Conservation (phyloP, 2,797 vertebrate species). For the Mormyrops attenuatus region DNA sequence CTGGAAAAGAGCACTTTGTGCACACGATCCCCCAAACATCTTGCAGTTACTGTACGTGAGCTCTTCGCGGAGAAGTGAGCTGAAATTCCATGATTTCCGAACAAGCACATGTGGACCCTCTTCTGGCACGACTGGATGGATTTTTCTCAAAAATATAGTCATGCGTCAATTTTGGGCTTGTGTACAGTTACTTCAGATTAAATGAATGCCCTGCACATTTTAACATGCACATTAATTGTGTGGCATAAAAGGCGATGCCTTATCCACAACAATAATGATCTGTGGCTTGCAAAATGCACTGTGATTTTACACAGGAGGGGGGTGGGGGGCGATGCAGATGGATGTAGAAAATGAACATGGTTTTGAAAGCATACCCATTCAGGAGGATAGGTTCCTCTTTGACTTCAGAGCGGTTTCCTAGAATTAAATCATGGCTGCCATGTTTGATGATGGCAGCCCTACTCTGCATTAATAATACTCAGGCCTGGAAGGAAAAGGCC, state of each 20-base stretch:
- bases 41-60: neutral
- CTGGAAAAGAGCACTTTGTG: neutral
- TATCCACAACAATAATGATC: conserved; percentile 20
- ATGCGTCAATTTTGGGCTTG: conserved; percentile 66
- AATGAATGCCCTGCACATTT: conserved; percentile 66
- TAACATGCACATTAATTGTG: neutral
- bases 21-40: neutral
- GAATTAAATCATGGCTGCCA: neutral
- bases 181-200: conserved; percentile 69
- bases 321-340: conserved; percentile 39
- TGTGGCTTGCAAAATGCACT: conserved; percentile 13
- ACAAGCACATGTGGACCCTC: conserved; percentile 57
- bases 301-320: conserved; percentile 28
- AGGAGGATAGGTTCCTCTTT: neutral
- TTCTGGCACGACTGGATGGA: conserved; percentile 61
- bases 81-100: conserved; percentile 41
- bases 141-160: conserved; percentile 65
- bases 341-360: conserved; percentile 46
- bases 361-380: neutral
- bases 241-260: conserved; percentile 29
- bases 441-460: neutral
- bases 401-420: neutral
- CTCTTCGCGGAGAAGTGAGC: neutral
- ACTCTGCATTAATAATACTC: neutral
- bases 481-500: neutral